Conservation (phyloP, 2,797 vertebrate species). For the Neostethus bicornis region DNA sequence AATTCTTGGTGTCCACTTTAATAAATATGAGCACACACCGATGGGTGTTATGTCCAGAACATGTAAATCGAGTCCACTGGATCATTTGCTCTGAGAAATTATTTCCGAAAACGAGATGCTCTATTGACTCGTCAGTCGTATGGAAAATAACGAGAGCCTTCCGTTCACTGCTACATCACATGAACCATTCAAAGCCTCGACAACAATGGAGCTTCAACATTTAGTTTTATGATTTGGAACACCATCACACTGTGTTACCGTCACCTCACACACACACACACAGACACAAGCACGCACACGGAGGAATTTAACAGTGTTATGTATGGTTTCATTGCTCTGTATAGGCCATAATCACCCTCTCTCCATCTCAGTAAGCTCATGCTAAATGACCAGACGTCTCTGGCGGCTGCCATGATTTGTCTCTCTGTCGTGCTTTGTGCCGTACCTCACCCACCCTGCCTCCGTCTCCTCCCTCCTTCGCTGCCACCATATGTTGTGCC, state of each 20-base stretch:
- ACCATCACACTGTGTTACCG: slow-evolving; percentile 28
- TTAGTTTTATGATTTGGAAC: slow-evolving; percentile 68
- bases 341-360: slow-evolving; percentile 74
- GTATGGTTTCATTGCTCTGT: slow-evolving; percentile 62
- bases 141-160: slow-evolving; percentile 44
- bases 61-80: slow-evolving; percentile 7
- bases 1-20: not conserved
- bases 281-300: slow-evolving; percentile 32
- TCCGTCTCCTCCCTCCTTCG: slow-evolving; percentile 46
- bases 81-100: slow-evolving; percentile 59
- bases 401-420: slow-evolving; percentile 73
- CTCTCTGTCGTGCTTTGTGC: slow-evolving; percentile 52
- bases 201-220: slow-evolving; percentile 54
- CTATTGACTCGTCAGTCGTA: slow-evolving; percentile 44
- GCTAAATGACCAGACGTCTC: slow-evolving; percentile 76
- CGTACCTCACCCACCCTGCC: slow-evolving; percentile 49
- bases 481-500: slow-evolving; percentile 76
- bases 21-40: not conserved
- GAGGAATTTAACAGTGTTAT: slow-evolving; percentile 60
- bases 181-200: slow-evolving; percentile 38
- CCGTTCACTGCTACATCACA: slow-evolving; percentile 43
- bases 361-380: slow-evolving; percentile 76
- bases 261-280: slow-evolving; percentile 17
- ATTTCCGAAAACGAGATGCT: slow-evolving; percentile 58
- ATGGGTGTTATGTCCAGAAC: slow-evolving; percentile 14